Evolutionary conservation across 2,888 invertebrate species (phyloP).

Genomic region (Hemaris fuciformis): DNA sequence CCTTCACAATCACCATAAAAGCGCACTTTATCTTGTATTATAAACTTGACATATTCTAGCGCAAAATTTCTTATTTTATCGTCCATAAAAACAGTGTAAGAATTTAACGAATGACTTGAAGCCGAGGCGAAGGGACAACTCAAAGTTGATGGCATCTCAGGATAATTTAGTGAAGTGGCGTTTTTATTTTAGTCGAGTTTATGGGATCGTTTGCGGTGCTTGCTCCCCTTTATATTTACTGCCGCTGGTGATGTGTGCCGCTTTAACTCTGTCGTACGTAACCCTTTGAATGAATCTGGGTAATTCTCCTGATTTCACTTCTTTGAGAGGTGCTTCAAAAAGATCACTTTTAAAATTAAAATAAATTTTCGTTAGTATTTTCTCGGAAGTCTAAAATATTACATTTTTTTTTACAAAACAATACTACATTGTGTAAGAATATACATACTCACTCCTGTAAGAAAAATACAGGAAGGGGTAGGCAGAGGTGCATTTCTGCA

Average conservation of each 20-base stretch:
- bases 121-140: conserved; percentile 27
- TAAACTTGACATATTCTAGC: conserved; percentile 6
- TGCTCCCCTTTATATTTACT: conserved; percentile 53
- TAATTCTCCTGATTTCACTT: background rate
- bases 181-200: conserved; percentile 60
- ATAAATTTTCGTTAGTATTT: too few species aligned
- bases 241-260: conserved; percentile 24
- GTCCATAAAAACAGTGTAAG: conserved; percentile 25
- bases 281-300: conserved; percentile 3
- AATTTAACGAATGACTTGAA: conserved; percentile 37
- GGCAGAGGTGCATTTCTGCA: too few species aligned
- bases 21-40: conserved; percentile 1
- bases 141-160: conserved; percentile 42
- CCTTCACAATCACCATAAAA: conserved; percentile 15
- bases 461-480: too few species aligned
- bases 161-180: conserved; percentile 54
- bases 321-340: background rate
- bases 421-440: too few species aligned
- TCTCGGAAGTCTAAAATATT: too few species aligned
- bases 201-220: conserved; percentile 52
- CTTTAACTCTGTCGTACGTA: background rate
- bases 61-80: conserved; percentile 6
- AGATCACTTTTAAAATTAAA: background rate
- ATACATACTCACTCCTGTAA: too few species aligned
- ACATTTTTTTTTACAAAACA: too few species aligned